These are phyloP conservation scores for Helicoverpa zea DNA, from an alignment of 1,140 invertebrate species.

Conservation along the genomic window DNA sequence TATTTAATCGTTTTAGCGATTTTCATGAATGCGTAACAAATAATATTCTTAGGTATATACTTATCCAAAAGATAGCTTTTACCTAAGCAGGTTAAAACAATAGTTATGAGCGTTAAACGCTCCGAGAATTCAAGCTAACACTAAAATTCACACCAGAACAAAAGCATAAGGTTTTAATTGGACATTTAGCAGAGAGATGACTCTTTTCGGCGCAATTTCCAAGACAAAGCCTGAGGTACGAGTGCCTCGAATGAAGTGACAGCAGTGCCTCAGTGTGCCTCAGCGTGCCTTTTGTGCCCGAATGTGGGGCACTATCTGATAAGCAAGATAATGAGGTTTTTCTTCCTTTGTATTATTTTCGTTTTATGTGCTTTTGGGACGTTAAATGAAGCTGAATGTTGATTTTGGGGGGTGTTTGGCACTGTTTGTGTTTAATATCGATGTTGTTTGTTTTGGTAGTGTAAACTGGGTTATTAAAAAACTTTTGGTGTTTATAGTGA, in stretches of 20 bases:
- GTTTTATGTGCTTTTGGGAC: constrained; percentile 6
- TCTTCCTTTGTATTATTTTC: constrained; percentile 22
- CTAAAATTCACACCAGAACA: background rate
- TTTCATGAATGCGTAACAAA: no score
- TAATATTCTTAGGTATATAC: no score
- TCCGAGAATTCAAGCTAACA: background rate
- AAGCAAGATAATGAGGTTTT: constrained; percentile 44
- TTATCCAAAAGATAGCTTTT: no score
- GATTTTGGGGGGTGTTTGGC: background rate
- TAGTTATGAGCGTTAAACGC: no score
- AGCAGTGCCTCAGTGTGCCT: constrained; percentile 1
- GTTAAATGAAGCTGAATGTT: constrained; percentile 9
- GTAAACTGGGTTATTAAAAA: no score
- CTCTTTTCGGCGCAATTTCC: constrained; percentile 35
- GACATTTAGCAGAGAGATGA: constrained; percentile 35
- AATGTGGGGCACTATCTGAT: constrained; percentile 40
- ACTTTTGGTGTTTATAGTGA: no score
- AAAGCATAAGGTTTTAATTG: constrained; percentile 34
- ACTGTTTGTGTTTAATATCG: no score
- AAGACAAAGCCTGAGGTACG: constrained; percentile 18
- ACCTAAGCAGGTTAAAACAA: no score
- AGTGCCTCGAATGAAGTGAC: constrained; percentile 18
- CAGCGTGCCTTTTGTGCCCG: constrained; percentile 19
- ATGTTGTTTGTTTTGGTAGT: no score
- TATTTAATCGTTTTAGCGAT: no score